These are phyloP conservation scores for Cavia aperea DNA, from an alignment of 2,113 vertebrate species.

Conservation along the genomic window DNA sequence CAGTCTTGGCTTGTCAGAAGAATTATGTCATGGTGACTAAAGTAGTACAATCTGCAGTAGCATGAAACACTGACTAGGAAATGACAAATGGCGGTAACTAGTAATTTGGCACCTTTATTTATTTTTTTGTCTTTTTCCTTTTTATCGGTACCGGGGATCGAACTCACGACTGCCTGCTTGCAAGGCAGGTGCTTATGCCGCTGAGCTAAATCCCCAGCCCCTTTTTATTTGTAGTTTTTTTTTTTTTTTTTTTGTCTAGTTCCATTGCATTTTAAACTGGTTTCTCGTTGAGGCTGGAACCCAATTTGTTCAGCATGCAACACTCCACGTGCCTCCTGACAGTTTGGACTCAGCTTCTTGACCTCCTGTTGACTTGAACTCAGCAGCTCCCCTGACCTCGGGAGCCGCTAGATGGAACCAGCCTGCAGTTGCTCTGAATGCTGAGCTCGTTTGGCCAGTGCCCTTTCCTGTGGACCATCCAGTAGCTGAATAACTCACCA, in stretches of 20 bases:
- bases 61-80: not conserved
- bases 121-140: too few relatives aligned
- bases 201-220: too few relatives aligned
- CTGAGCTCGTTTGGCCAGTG: not conserved
- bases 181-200: too few relatives aligned
- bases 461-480: not conserved
- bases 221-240: too few relatives aligned
- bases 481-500: not conserved
- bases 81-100: not conserved
- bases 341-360: not conserved
- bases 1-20: not conserved
- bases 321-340: not conserved
- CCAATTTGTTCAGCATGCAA: not conserved
- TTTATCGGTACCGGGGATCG: too few relatives aligned
- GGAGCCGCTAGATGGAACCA: not conserved
- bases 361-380: not conserved
- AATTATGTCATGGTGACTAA: not conserved
- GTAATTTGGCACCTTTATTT: not conserved
- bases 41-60: not conserved
- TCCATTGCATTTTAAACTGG: not conserved
- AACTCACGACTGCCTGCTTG: too few relatives aligned
- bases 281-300: not conserved
- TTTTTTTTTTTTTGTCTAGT: not conserved
- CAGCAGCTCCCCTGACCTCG: not conserved
- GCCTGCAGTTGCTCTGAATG: not conserved